Conservation (phyloP, 2,888 invertebrate species). For the Crematogaster levior region DNA sequence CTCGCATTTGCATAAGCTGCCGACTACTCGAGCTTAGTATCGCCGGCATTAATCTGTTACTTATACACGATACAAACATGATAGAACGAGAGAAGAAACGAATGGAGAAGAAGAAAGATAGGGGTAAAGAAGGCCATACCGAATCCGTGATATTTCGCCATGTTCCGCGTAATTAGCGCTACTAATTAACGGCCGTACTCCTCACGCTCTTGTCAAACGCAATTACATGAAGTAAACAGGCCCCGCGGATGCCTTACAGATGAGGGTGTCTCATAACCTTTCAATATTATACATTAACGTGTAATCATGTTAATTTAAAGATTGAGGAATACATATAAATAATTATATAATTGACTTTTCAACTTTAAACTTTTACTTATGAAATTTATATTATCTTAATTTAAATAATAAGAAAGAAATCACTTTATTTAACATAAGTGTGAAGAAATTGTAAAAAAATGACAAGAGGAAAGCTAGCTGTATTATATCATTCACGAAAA, state of each 20-base stretch:
- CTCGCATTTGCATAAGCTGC: constrained; percentile 75
- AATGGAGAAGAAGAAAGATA: not conserved
- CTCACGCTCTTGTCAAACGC: constrained; percentile 45
- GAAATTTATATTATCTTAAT: constrained; percentile 34
- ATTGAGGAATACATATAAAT: not conserved
- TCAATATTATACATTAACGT: not conserved
- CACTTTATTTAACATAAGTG: not conserved
- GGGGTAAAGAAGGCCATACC: not conserved
- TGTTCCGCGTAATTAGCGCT: constrained; percentile 78
- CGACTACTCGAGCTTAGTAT: constrained; percentile 60
- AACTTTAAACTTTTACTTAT: constrained; percentile 36
- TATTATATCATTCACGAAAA: not conserved
- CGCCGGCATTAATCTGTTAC: constrained; percentile 74
- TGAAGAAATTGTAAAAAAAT: not conserved
- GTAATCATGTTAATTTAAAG: not conserved
- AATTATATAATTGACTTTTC: not conserved
- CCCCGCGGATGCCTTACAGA: not conserved
- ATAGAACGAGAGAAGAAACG: constrained; percentile 59
- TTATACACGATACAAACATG: constrained; percentile 73
- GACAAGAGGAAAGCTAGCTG: not conserved
- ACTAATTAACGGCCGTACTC: constrained; percentile 78
- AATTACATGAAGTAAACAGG: constrained; percentile 67
- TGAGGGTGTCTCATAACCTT: not conserved
- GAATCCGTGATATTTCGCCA: constrained; percentile 52
- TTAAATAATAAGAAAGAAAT: constrained; percentile 12